Base-by-base conservation (phyloP, 30 jellyfish, hydroid and myxozoan species). In the Rhopilema esculentum region DNA sequence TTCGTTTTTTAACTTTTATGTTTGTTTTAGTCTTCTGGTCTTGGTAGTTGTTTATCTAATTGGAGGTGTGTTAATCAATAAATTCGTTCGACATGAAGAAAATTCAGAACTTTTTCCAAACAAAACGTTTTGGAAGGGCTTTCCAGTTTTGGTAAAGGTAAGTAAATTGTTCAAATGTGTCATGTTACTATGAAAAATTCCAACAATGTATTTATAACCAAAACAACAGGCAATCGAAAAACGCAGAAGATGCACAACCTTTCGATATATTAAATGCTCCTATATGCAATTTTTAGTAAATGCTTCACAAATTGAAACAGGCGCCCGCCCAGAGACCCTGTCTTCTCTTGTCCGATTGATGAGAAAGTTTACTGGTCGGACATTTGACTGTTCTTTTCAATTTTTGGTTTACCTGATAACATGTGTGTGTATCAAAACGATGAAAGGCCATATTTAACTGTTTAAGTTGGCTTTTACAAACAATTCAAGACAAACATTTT, bases 131-230 rank as follows among this genome's bases (percentile, higher is more conserved):
- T 87, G 95, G 95, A 76, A 40, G 32, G 95, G 67, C 69, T 49
- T 87, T 20, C 95, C 95, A 17, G 23, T 57, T 49, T 69, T 87
- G 27, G 72, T 68, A 24, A 87, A 87, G 90, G 95, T 87, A 68
- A 53, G 80, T 20, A 1, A 26, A 9, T 23, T 40, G 29, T n/a
- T 20, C 27, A 7, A 63, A 2, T 2, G 27, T 63, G 27, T 8
- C 29, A 24, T 7, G 27, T 17, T 63, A 17, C 27, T 24, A 2
- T 24, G 30, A 24, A 20, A n/a, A 51, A 51, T 15, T 20, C 20
- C 67, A 12, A 15, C 15, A 12, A 12, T 51, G 67, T 51, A 51
- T 12, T 12, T 51, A 15, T 51, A 20, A 12, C 15, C 67, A 51
- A 20, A 12, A 51, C 20, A n/a, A n/a, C n/a, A n/a, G n/a, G n/a